Evolutionary conservation across 1,140 invertebrate genomes (phyloP).

Genomic region (Neodiprion virginianus): DNA sequence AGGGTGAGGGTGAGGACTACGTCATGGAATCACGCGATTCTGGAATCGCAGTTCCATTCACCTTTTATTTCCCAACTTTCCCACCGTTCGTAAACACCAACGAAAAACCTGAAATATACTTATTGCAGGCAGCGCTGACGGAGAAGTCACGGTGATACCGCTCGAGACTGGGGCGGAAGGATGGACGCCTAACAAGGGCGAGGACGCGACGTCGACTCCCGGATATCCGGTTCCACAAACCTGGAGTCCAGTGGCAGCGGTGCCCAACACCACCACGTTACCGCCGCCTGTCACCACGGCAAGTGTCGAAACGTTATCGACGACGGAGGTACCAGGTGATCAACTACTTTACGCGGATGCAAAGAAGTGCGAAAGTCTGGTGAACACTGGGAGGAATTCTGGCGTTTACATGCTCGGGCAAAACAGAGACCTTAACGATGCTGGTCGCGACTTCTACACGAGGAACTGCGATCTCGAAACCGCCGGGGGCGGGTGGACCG

Average conservation of each 20-base stretch:
- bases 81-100: too few relatives aligned
- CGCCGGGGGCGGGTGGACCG: conserved; percentile 57
- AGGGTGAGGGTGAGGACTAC: background rate
- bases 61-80: too few relatives aligned
- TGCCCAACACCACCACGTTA: background rate
- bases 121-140: background rate
- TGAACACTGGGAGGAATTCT: conserved; percentile 14
- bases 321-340: background rate
- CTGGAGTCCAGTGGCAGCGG: background rate
- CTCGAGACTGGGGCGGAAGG: background rate
- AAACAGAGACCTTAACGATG: conserved; percentile 16
- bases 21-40: background rate
- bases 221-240: background rate
- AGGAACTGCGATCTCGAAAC: conserved; percentile 56
- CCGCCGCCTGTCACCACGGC: background rate
- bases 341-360: background rate
- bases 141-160: background rate
- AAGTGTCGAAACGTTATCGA: background rate
- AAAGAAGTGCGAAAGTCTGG: conserved; percentile 26
- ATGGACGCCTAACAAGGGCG: background rate
- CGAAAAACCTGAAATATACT: background rate
- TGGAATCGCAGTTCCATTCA: background rate
- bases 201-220: background rate
- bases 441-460: conserved; percentile 35
- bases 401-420: conserved; percentile 39